These are phyloP conservation scores for Phyllotis vaccarum DNA, from an alignment of 2,797 vertebrate genomes.

Conservation along the genomic window DNA sequence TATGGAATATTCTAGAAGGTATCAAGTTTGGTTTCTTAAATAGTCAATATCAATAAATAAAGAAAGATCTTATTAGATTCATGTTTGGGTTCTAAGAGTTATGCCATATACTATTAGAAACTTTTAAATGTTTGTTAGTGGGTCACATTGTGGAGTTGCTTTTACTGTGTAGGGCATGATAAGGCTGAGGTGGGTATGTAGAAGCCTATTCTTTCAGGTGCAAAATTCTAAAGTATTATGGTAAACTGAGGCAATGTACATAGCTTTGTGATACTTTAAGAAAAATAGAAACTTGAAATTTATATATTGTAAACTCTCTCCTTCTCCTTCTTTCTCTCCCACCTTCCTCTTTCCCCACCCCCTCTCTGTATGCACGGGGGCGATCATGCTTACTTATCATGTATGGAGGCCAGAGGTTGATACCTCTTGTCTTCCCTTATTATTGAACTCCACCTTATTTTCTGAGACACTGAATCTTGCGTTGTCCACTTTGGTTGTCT, in stretches of 20 bases:
- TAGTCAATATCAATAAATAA: neutral
- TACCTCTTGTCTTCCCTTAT: neutral
- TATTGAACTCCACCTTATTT: neutral
- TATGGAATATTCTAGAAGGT: neutral
- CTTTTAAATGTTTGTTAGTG: neutral
- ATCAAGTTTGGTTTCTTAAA: neutral
- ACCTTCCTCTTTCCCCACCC: neutral
- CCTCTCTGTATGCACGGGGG: neutral
- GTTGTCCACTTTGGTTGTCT: neutral
- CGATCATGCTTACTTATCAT: neutral
- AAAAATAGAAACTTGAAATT: neutral
- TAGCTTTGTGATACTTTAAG: neutral
- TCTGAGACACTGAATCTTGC: neutral
- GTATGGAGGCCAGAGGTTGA: neutral
- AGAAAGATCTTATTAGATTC: neutral
- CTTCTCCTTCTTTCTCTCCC: neutral
- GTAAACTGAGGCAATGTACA: neutral
- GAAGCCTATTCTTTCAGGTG: neutral
- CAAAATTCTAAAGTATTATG: neutral
- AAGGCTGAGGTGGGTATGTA: neutral
- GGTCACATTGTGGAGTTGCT: neutral
- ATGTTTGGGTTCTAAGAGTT: constrained; percentile 26
- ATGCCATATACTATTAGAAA: neutral
- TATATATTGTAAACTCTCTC: neutral
- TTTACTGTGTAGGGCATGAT: neutral